A percentile compares a stretch with the other conserved stretches of the same genome.
Conservation (phyloP, 2,113 vertebrate species). For the Globicephala melas region DNA sequence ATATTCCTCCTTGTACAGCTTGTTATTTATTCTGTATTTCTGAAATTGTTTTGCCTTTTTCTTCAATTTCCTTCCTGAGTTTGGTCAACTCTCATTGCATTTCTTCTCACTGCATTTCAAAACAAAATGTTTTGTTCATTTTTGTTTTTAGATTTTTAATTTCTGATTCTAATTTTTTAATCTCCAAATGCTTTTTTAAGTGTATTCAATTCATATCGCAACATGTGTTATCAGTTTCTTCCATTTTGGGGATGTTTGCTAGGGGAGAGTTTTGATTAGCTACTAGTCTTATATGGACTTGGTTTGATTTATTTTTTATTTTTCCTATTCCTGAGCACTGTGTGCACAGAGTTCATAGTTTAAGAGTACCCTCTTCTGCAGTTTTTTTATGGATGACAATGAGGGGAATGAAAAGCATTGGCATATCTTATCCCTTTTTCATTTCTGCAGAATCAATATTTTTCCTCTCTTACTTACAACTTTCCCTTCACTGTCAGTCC, state of each 20-base stretch:
- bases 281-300: neutral
- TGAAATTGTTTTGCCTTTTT: neutral
- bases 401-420: neutral
- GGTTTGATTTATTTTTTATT: neutral
- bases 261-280: neutral
- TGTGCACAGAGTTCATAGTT: neutral
- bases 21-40: neutral
- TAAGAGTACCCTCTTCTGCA: neutral
- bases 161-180: neutral
- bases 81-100: neutral
- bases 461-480: neutral
- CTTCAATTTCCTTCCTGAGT: neutral
- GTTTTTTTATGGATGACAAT: neutral
- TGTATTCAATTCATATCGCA: neutral
- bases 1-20: neutral
- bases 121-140: neutral
- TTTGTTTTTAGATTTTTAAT: slow-evolving; percentile 1
- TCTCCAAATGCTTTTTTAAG: neutral
- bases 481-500: neutral
- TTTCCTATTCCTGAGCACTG: neutral
- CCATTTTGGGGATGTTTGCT: neutral
- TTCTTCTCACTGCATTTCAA: neutral
- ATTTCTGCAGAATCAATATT: neutral
- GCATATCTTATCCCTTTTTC: neutral
- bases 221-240: neutral